These are phyloP conservation scores for Pseudorhiza aurosa DNA, from an alignment of 30 jellyfish, hydroid and myxozoan species.

Conservation along the genomic window DNA sequence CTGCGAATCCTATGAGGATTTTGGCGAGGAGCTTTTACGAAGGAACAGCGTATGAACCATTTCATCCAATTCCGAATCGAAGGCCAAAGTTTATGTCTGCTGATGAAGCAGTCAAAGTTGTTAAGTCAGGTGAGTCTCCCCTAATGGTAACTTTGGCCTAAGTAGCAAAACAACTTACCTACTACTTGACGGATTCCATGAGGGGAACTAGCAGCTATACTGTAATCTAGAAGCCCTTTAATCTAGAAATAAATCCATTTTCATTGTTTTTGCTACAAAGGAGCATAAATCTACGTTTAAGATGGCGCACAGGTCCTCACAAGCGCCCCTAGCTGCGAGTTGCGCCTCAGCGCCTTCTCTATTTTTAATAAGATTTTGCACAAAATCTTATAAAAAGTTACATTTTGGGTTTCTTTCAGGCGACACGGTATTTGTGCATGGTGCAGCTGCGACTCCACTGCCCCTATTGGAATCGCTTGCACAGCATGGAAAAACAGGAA, in stretches of 20 bases:
- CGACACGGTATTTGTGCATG: conserved; percentile 73
- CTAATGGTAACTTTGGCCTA: background rate
- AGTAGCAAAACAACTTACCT: too few species aligned
- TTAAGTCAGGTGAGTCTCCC: conserved; percentile 65
- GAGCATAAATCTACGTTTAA: background rate
- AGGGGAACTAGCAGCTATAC: too few species aligned
- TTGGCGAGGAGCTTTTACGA: conserved; percentile 62
- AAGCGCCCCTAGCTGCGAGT: too few species aligned
- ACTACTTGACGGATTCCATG: too few species aligned
- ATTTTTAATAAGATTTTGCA: too few species aligned
- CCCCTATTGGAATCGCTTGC: conserved; percentile 75
- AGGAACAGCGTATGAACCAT: conserved; percentile 67
- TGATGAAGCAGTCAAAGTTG: conserved; percentile 70
- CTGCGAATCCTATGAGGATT: conserved; percentile 29
- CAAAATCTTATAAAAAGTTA: too few species aligned
- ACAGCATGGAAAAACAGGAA: conserved; percentile 30
- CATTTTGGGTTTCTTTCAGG: too few species aligned
- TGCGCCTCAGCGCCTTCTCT: too few species aligned
- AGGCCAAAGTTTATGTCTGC: conserved; percentile 75
- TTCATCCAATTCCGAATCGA: conserved; percentile 74
- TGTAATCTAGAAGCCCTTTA: too few species aligned
- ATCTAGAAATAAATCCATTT: too few species aligned
- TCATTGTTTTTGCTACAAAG: too few species aligned
- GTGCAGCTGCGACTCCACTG: conserved; percentile 87
- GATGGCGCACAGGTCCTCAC: too few species aligned